phyloP scores from a whole-genome alignment of 2,113 vertebrate genomes.

The Odocoileus hemionus region DNA sequence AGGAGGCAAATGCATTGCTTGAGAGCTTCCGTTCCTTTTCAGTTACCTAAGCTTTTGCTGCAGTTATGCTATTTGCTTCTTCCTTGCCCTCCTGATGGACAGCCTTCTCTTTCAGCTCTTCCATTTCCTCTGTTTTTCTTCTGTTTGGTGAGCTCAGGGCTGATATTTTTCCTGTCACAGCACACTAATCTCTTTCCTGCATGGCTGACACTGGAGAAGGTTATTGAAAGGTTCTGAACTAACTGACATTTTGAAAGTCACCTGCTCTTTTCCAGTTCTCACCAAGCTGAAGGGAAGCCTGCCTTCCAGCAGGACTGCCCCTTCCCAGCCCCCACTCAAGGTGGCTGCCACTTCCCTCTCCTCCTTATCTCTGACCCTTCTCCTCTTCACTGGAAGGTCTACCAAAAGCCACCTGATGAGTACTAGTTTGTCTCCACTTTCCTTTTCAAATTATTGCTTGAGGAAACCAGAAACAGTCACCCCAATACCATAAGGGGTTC shows the following conservation, averaged over 20 bases:
- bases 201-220: neutral
- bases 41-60: too few relatives aligned
- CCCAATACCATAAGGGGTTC: fast-evolving
- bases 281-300: neutral
- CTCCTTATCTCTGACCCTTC: neutral
- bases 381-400: neutral
- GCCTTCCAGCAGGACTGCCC: fast-evolving
- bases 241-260: neutral
- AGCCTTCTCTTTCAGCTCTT: neutral
- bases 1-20: neutral
- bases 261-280: neutral
- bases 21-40: neutral
- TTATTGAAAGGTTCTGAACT: neutral
- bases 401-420: too few relatives aligned
- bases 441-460: neutral
- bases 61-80: neutral
- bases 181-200: neutral
- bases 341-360: neutral
- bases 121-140: neutral
- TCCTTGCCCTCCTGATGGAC: too few relatives aligned
- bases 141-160: neutral
- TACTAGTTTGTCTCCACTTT: neutral
- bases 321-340: neutral
- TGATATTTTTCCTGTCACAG: neutral
- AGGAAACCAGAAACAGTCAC: neutral